Evolutionary conservation across 1,140 invertebrate species (phyloP).

Genomic region (Drosophila sp.): DNA sequence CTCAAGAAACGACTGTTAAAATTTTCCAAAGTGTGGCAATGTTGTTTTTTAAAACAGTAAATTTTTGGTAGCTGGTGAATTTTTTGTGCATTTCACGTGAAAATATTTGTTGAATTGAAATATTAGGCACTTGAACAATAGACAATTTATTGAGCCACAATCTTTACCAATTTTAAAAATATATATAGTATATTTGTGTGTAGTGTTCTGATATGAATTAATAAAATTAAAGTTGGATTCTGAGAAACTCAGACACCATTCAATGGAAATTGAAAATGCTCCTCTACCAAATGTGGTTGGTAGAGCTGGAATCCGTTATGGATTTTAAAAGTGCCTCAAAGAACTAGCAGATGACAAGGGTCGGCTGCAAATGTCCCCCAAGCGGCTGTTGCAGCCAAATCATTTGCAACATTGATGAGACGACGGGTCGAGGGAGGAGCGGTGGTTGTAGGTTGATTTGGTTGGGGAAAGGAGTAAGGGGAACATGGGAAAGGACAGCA

Average conservation of each 20-base stretch:
- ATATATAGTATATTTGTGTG: too few relatives aligned
- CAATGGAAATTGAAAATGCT: neutral
- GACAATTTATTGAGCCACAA: too few relatives aligned
- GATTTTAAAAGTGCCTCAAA: neutral
- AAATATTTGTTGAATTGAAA: too few relatives aligned
- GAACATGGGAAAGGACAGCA: slow-evolving; percentile 1
- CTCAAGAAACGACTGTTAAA: too few relatives aligned
- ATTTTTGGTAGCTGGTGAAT: too few relatives aligned
- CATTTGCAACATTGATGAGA: slow-evolving; percentile 75
- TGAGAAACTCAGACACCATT: too few relatives aligned
- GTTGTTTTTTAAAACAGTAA: too few relatives aligned
- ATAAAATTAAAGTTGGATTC: neutral
- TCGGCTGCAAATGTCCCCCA: slow-evolving; percentile 59
- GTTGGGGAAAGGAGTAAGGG: neutral
- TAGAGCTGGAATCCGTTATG: neutral
- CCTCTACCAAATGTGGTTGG: neutral
- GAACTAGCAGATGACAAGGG: slow-evolving; percentile 45
- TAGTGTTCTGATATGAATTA: neutral
- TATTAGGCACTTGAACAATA: too few relatives aligned
- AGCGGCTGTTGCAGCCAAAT: slow-evolving; percentile 52
- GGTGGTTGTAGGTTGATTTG: too few relatives aligned
- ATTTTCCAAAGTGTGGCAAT: too few relatives aligned
- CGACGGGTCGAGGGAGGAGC: neutral
- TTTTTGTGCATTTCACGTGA: neutral
- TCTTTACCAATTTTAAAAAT: too few relatives aligned